These are phyloP conservation scores for Neodon shergylaensis DNA, from an alignment of 2,113 vertebrate species.

Conservation along the genomic window DNA sequence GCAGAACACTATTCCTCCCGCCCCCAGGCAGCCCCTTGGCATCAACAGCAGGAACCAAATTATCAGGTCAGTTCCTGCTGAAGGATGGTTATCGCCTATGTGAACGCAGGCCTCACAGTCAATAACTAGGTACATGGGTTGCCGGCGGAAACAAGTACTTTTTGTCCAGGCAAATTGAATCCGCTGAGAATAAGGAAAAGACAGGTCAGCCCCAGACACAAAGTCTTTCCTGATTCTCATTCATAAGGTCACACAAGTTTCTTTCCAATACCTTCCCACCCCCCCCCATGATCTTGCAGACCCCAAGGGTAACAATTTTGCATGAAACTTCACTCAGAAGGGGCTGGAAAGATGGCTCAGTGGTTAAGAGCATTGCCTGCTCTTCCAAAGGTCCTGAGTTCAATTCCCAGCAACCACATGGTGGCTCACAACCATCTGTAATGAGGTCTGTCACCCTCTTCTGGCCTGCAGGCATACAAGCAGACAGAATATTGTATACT, in stretches of 20 bases:
- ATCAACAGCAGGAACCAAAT: constrained; percentile 57
- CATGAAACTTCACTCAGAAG: constrained; percentile 1
- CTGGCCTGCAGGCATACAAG: no score
- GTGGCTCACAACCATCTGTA: no score
- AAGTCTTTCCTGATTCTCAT: neutral
- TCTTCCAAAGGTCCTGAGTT: no score
- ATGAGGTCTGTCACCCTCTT: no score
- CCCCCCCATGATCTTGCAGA: neutral
- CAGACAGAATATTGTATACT: no score
- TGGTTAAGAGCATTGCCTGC: no score
- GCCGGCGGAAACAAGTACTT: constrained; percentile 5
- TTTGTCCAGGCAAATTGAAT: constrained; percentile 57
- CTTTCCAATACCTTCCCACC: neutral
- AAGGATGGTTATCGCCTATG: constrained; percentile 51
- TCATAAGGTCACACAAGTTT: neutral
- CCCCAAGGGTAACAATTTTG: neutral
- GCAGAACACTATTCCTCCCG: neutral
- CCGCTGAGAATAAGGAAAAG: constrained; percentile 15
- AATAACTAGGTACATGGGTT: neutral
- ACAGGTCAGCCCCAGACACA: constrained; percentile 4
- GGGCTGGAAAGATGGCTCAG: no score
- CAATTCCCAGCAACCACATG: no score
- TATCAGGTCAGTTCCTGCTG: constrained; percentile 49
- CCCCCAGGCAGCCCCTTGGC: neutral
- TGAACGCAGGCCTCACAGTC: neutral